Evolutionary conservation across 2,888 invertebrate species (phyloP), one percentile per base, ranked within the genome.

Genomic region (Patella pellucida): DNA sequence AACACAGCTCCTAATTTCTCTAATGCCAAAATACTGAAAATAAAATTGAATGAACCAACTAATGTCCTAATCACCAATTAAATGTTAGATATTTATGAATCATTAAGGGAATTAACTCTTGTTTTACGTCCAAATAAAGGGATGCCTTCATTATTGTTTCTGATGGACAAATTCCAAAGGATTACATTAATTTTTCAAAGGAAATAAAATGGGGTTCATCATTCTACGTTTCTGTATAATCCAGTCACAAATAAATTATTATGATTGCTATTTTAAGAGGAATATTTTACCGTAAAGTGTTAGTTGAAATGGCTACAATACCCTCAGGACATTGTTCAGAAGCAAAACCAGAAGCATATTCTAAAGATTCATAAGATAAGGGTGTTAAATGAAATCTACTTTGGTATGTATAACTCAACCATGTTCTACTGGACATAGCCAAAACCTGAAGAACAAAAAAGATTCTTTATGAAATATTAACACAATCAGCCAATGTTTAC

Each of bases 1-100:
- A 99, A 99, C 3, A 99, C 97, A 0, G 98, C 98, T 0, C 99
- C 99, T 1, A 99, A 92, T 91, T 99, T 99, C 91, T 99, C 99
- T 74, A 99, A 92, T 0, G 99, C 98, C 91, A 99, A 94, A 93
- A 99, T 99, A 84, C 93, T 92, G 81, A 12, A 82, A 70, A 41
- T 2, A 23, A 41, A 12, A 69, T 19, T 50, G 4, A 41, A 41
- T 41, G 5, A 41, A 41, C 31, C 31, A 41, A 41, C 31, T 31
- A 51, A 23, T 69, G 15, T 19, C 12, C 69, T 4, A 27, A 31
- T n/a, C 14, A 27, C 19, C 14, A 69, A 23, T 69, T 15, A 23
- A n/a, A 23, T 16, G 27, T 4, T 27, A 4, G 16, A 41, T 27
- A 41, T 31, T n/a, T 23, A 69, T n/a, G 16, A 71, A 50, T 15